Evolutionary conservation across 2,797 vertebrate species (phyloP).

Genomic region (Melanotaenia parkinsoni): DNA sequence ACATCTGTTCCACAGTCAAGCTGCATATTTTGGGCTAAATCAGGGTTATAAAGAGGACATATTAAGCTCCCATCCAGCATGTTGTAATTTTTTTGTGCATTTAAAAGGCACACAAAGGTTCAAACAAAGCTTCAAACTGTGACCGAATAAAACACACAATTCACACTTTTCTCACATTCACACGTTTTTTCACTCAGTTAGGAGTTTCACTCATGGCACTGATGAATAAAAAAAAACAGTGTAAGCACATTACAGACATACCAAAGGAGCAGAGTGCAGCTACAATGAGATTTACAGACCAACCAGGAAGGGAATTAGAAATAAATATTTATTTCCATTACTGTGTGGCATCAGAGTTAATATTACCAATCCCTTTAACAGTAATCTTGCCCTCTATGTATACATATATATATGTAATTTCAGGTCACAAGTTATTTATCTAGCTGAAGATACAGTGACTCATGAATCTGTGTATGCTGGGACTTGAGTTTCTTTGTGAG

Average conservation of each 20-base stretch:
- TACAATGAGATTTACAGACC: background rate
- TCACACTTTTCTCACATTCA: background rate
- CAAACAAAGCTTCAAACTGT: background rate
- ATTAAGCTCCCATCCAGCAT: background rate
- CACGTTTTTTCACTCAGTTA: background rate
- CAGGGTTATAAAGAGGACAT: background rate
- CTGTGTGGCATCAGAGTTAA: background rate
- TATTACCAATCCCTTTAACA: no score
- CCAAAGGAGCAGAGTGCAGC: background rate
- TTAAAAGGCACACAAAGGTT: background rate
- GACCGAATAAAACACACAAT: background rate
- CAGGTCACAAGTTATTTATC: background rate
- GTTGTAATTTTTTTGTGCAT: background rate
- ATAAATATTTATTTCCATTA: background rate
- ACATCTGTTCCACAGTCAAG: background rate
- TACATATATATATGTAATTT: background rate
- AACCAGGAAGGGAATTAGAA: background rate
- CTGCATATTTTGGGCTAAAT: background rate
- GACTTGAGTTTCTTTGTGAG: background rate
- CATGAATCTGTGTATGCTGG: background rate
- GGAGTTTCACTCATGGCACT: no score
- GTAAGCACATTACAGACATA: background rate
- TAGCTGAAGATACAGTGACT: background rate
- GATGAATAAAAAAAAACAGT: no score
- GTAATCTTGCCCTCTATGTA: no score